A percentile compares a stretch with the other conserved stretches of the same genome.
Evolutionary conservation across 1,140 invertebrate genomes (phyloP).

Genomic region (Kradibia gibbosae): DNA sequence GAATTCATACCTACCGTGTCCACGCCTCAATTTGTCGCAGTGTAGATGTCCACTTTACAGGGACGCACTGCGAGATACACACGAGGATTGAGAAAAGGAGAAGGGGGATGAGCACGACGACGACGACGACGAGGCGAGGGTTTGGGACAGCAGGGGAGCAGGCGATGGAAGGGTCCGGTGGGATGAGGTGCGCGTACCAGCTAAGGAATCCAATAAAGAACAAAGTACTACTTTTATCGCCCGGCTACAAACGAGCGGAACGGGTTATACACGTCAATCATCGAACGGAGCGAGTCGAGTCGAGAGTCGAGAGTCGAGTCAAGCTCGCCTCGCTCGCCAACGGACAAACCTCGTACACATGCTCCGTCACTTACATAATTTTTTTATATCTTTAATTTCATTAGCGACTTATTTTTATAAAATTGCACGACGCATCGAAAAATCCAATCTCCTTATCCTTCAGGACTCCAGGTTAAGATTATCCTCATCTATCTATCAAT

Average conservation of each 20-base stretch:
- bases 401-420: slow-evolving; percentile 26
- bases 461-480: background rate
- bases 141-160: background rate
- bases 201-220: slow-evolving; percentile 46
- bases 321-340: background rate
- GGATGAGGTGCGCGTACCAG: slow-evolving; percentile 2
- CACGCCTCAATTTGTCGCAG: slow-evolving; percentile 37
- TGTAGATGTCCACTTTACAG: slow-evolving; percentile 19
- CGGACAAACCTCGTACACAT: background rate
- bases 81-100: background rate
- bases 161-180: background rate
- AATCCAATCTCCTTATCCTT: slow-evolving; percentile 15
- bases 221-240: slow-evolving; percentile 48
- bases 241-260: slow-evolving; percentile 45
- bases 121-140: background rate
- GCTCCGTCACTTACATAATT: slow-evolving; percentile 7
- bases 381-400: slow-evolving; percentile 40
- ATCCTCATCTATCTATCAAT: slow-evolving; percentile 21
- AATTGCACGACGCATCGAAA: slow-evolving; percentile 11
- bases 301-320: background rate
- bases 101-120: background rate
- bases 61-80: background rate
- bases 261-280: slow-evolving; percentile 45
- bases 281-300: slow-evolving; percentile 9
- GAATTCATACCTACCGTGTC: background rate